phyloP scores from a whole-genome alignment of 2,888 invertebrate genomes.

The Netelia melanura region DNA sequence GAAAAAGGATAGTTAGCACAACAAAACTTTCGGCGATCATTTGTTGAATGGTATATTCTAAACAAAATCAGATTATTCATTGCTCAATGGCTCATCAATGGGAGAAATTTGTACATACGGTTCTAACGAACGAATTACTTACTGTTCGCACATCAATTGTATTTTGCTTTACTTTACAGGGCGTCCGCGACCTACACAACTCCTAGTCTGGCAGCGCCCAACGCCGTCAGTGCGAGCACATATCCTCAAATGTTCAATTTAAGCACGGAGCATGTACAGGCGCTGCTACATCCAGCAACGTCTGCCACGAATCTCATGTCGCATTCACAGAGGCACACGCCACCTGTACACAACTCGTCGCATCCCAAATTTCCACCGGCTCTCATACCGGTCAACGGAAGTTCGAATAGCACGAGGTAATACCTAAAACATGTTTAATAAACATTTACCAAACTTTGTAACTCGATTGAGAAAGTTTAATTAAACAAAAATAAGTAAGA shows the following conservation, averaged over 20 bases:
- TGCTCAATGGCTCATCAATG: slow-evolving; percentile 44
- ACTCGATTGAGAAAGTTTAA: not conserved
- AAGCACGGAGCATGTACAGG: slow-evolving; percentile 83
- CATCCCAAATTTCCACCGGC: slow-evolving; percentile 86
- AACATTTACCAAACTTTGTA: not conserved
- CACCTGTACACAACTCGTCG: slow-evolving; percentile 81
- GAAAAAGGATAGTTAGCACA: too few species aligned
- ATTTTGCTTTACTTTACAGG: slow-evolving; percentile 82
- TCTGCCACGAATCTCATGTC: slow-evolving; percentile 81
- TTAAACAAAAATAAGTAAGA: not conserved
- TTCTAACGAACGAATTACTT: slow-evolving; percentile 36
- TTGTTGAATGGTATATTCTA: not conserved
- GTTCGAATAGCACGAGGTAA: slow-evolving; percentile 79
- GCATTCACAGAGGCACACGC: slow-evolving; percentile 84
- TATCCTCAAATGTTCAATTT: slow-evolving; percentile 85
- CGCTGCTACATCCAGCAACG: slow-evolving; percentile 83
- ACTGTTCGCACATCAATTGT: slow-evolving; percentile 35
- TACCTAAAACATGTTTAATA: not conserved
- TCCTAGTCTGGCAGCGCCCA: slow-evolving; percentile 82
- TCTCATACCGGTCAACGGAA: slow-evolving; percentile 86
- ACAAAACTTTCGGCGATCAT: slow-evolving; percentile 3
- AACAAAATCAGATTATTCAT: slow-evolving; percentile 15
- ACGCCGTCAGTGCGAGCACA: slow-evolving; percentile 81
- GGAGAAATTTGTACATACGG: slow-evolving; percentile 33
- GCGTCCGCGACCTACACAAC: slow-evolving; percentile 84